phyloP scores from a whole-genome alignment of 1,140 invertebrate genomes.

The Bombus fervidus region DNA sequence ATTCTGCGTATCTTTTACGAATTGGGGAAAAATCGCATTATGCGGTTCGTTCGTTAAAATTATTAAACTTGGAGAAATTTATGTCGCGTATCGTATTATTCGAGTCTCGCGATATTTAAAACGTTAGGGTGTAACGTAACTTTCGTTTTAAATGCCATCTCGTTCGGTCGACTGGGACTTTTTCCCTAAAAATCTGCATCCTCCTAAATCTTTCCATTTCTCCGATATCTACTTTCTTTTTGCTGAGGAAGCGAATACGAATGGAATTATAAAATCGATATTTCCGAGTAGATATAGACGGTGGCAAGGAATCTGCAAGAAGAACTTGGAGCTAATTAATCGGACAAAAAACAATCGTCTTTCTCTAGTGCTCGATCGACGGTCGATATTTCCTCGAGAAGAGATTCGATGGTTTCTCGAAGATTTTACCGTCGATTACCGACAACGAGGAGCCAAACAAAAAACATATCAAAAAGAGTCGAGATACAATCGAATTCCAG shows the following conservation, averaged over 20 bases:
- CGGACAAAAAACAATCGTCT: background rate
- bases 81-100: too few species aligned
- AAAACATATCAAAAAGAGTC: slow-evolving; percentile 25
- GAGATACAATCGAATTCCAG: slow-evolving; percentile 27
- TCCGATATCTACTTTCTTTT: background rate
- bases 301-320: background rate
- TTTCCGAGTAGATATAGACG: background rate
- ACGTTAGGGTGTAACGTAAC: too few species aligned
- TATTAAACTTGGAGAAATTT: too few species aligned
- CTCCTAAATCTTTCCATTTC: background rate
- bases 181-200: background rate
- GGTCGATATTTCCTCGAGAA: slow-evolving; percentile 14
- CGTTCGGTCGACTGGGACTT: background rate
- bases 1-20: too few species aligned
- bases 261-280: background rate
- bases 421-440: slow-evolving; percentile 26
- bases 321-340: slow-evolving; percentile 44
- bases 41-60: too few species aligned
- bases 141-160: too few species aligned
- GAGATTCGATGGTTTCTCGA: slow-evolving; percentile 16
- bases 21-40: too few species aligned
- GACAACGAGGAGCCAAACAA: background rate
- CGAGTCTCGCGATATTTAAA: too few species aligned
- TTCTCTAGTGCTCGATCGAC: background rate
- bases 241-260: background rate